These are phyloP conservation scores for Ligdia adustata DNA, from an alignment of 2,888 invertebrate genomes.

Conservation along the genomic window DNA sequence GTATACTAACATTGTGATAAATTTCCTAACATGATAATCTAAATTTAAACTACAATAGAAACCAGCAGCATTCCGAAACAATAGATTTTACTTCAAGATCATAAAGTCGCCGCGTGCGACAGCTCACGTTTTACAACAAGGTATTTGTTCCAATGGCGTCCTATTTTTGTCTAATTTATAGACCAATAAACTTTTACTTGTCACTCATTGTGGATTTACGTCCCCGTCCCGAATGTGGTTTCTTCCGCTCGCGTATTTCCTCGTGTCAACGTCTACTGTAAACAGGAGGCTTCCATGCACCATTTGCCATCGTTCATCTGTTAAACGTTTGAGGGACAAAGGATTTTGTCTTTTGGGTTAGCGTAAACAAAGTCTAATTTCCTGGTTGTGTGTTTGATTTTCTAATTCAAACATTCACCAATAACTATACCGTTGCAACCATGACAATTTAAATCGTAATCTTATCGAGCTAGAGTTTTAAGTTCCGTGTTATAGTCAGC, in stretches of 20 bases:
- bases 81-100: constrained; percentile 44
- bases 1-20: too few species aligned
- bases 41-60: constrained; percentile 26
- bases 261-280: constrained; percentile 74
- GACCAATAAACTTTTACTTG: constrained; percentile 80
- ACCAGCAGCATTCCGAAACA: constrained; percentile 27
- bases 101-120: constrained; percentile 69
- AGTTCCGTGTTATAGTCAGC: constrained; percentile 41
- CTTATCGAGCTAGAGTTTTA: constrained; percentile 28
- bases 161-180: constrained; percentile 81
- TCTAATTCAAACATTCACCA: constrained; percentile 22
- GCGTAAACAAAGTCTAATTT: constrained; percentile 79
- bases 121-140: constrained; percentile 69
- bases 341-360: constrained; percentile 73
- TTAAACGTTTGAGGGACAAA: constrained; percentile 65
- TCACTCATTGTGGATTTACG: constrained; percentile 80
- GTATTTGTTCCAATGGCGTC: constrained; percentile 61
- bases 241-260: constrained; percentile 80
- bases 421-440: constrained; percentile 16
- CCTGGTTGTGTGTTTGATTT: constrained; percentile 65
- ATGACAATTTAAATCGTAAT: constrained; percentile 36
- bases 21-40: too few species aligned
- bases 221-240: constrained; percentile 77
- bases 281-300: constrained; percentile 56
- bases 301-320: constrained; percentile 68